Base-by-base conservation (phyloP, 2,113 vertebrate species). In the Equus przewalskii region DNA sequence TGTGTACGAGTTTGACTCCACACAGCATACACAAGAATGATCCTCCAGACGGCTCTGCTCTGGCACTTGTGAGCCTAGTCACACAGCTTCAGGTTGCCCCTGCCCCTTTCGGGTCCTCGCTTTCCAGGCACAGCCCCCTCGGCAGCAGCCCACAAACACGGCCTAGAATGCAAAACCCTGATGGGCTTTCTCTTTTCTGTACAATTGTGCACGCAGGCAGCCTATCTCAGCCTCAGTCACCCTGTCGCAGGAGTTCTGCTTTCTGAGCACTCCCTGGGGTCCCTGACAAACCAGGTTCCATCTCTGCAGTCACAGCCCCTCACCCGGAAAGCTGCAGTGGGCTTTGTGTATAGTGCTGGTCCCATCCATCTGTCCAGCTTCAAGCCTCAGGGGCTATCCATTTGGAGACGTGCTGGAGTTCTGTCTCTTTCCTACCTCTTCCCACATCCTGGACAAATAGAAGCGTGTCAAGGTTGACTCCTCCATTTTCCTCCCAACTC, bases 261-360 rank as follows among this genome's bases (percentile, higher is more conserved):
- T 82, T 82, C 73, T 84, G 49, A 84, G 69, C 62, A 96, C 16
- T 49, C 24, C 26, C n/a, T 72, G 67, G 51, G 67, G 51, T n/a
- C 44, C 44, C 44, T 75, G 75, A 90, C 80, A 94, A 65, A 86
- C 62, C 22, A 30, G 76, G 60, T 96, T 95, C 94, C 24, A 16
- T 49, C 49, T 94, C 65, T 96, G 78, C 67, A 67, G 73, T 73
- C 88, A 64, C 49, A 64, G 65, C 36, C 2, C 26, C 18, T 65
- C 1, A 0, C n/a, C 33, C 33, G 72, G 51, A 83, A 73, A 87
- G 69, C 44, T 11, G 22, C 5, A 3, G 36, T 4, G 7, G 2
- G 26, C 44, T 90, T 60, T 51, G n/a, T 86, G 67, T 44, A 18
- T 49, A 14, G 7, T 46, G 19, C 28, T 28, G n/a, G 36, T 51